Conservation (phyloP, 2,797 vertebrate species). For the Chaetodon trifasciatus region DNA sequence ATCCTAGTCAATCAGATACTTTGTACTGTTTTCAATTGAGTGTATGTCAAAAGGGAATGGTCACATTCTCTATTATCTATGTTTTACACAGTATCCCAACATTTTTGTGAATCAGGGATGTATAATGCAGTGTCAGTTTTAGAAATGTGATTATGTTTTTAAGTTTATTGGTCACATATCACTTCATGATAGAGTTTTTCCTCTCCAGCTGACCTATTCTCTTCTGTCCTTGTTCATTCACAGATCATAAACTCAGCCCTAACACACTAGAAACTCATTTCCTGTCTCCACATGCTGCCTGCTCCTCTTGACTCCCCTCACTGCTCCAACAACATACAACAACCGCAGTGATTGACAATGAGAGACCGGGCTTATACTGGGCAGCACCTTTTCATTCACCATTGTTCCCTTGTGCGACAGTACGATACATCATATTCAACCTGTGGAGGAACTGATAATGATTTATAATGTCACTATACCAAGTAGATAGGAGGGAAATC, state of each 20-base stretch:
- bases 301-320: constrained; percentile 35
- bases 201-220: constrained; percentile 28
- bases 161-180: not conserved
- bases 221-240: constrained; percentile 44
- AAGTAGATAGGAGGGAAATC: no score
- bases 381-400: constrained; percentile 18
- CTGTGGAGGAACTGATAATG: not conserved
- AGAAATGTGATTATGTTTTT: not conserved
- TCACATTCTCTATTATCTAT: no score
- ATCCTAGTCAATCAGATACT: no score
- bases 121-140: not conserved
- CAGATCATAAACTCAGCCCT: constrained; percentile 51
- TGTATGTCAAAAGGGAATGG: no score
- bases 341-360: constrained; percentile 27
- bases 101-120: no score
- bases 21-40: no score
- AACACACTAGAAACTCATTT: constrained; percentile 63
- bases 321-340: constrained; percentile 28
- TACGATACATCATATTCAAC: not conserved
- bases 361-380: constrained; percentile 2
- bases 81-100: no score
- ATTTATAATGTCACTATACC: not conserved
- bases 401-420: not conserved
- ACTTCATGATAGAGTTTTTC: not conserved
- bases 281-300: constrained; percentile 56